Evolutionary conservation across 2,797 vertebrate species (phyloP).

Genomic region (Lepus townsendii): DNA sequence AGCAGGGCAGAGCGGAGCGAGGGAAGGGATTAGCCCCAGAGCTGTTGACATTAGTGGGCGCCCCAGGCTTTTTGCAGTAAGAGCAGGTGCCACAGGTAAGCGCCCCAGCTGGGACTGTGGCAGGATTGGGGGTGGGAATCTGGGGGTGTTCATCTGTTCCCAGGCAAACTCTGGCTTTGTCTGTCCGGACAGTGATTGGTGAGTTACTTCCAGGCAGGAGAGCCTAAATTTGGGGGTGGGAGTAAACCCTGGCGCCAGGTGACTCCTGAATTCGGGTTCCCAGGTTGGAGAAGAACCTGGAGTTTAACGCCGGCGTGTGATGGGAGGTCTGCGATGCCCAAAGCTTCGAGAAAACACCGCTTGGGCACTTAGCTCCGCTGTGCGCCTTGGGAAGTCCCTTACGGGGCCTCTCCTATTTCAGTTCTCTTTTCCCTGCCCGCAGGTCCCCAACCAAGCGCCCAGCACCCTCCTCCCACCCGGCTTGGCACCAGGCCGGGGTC

Average conservation of each 20-base stretch:
- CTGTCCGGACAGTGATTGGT: background rate
- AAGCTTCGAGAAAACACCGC: background rate
- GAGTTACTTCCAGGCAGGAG: background rate
- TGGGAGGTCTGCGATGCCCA: background rate
- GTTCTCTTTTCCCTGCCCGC: background rate
- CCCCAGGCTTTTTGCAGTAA: background rate
- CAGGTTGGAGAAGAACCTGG: background rate
- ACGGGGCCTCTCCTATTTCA: rapidly evolving
- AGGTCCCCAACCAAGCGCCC: background rate
- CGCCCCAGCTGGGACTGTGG: background rate
- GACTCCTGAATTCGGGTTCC: background rate
- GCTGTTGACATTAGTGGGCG: background rate
- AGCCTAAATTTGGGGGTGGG: background rate
- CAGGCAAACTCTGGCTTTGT: background rate
- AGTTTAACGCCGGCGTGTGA: background rate
- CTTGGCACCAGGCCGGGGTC: rapidly evolving
- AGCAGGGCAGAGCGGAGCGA: no score
- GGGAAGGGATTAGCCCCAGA: background rate
- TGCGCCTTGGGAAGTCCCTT: background rate
- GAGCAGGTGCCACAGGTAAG: background rate
- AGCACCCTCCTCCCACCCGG: rapidly evolving
- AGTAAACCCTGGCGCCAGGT: background rate
- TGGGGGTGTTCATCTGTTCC: background rate
- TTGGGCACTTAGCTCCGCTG: background rate
- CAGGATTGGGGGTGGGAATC: background rate